Evolutionary conservation across 2,797 vertebrate genomes (phyloP).

Genomic region (Novumbra hubbsi): DNA sequence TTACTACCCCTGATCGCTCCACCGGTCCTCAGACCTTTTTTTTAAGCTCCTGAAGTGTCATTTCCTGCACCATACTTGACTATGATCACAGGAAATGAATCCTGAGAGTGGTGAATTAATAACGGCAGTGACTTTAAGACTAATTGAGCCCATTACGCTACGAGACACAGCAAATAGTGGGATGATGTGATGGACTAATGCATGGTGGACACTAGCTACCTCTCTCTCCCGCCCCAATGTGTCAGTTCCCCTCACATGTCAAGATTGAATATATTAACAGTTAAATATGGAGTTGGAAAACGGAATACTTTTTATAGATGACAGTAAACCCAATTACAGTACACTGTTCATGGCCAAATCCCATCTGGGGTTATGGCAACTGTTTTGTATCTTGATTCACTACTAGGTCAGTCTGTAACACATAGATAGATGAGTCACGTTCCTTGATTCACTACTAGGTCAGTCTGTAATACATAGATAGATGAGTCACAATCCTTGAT

Average conservation of each 20-base stretch:
- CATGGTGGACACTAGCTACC: conserved; percentile 32
- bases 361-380: conserved; percentile 57
- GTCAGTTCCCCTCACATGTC: conserved; percentile 71
- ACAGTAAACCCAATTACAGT: conserved; percentile 23
- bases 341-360: conserved; percentile 57
- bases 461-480: too few relatives aligned
- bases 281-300: conserved; percentile 30
- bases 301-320: conserved; percentile 60
- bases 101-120: conserved; percentile 71
- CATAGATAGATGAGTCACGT: too few relatives aligned
- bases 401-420: too few relatives aligned
- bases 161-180: conserved; percentile 36
- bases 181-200: conserved; percentile 18
- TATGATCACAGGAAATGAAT: conserved; percentile 71
- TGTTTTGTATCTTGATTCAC: conserved; percentile 67
- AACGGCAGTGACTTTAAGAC: conserved; percentile 66
- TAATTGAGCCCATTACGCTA: conserved; percentile 68
- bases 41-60: conserved; percentile 72
- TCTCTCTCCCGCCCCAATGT: conserved; percentile 48
- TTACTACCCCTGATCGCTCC: conserved; percentile 56
- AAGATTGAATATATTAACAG: conserved; percentile 56
- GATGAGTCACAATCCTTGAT: too few relatives aligned
- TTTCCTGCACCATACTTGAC: conserved; percentile 68
- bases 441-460: too few relatives aligned
- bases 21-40: conserved; percentile 64